These are phyloP conservation scores for Macropis europaea DNA, from an alignment of 2,888 invertebrate genomes.

Conservation along the genomic window DNA sequence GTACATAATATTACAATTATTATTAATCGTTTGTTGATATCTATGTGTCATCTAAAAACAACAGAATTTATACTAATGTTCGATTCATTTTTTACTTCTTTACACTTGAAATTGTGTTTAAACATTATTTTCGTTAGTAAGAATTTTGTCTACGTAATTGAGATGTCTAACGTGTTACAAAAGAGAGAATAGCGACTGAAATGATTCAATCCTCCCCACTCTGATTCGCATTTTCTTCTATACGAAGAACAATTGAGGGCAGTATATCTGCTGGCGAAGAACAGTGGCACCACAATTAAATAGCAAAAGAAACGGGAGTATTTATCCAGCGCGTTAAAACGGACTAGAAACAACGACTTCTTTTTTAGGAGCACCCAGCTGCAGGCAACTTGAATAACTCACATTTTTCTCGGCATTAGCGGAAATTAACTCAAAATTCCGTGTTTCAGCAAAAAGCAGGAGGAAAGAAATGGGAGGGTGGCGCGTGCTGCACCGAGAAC, in stretches of 20 bases:
- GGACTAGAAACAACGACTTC: background rate
- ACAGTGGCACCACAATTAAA: background rate
- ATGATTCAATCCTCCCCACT: too few species aligned
- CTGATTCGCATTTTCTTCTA: background rate
- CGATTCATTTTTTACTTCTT: too few species aligned
- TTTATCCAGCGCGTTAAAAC: background rate
- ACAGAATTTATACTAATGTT: too few species aligned
- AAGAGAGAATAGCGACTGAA: too few species aligned
- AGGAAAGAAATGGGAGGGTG: background rate
- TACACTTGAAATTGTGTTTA: too few species aligned
- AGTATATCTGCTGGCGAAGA: background rate
- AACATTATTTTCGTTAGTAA: too few species aligned
- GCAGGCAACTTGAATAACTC: constrained; percentile 15
- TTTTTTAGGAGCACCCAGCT: background rate
- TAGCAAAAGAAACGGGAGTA: background rate
- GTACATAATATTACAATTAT: too few species aligned
- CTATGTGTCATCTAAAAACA: too few species aligned
- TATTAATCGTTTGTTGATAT: too few species aligned
- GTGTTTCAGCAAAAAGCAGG: background rate
- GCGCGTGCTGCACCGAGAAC: background rate
- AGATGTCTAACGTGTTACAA: too few species aligned
- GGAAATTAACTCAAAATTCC: constrained; percentile 32
- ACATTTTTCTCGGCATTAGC: constrained; percentile 18
- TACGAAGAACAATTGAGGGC: background rate
- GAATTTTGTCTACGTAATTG: too few species aligned